A percentile compares a stretch with the other conserved stretches of the same genome.
These are phyloP conservation scores for Actias luna DNA, from an alignment of 2,888 invertebrate species.

Conservation along the genomic window DNA sequence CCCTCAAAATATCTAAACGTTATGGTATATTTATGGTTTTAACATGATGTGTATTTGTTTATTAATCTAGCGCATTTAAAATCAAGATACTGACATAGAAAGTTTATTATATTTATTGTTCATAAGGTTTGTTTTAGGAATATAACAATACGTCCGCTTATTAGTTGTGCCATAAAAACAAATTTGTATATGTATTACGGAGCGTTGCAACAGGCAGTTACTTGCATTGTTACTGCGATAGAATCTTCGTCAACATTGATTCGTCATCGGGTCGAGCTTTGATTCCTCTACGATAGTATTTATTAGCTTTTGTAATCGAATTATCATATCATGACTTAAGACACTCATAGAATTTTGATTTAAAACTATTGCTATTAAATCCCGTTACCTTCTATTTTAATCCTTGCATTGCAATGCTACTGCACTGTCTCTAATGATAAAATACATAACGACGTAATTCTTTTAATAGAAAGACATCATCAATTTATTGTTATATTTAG, in stretches of 20 bases:
- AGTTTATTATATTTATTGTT: background rate
- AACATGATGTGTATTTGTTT: too few relatives aligned
- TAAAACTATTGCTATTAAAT: too few relatives aligned
- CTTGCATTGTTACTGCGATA: slow-evolving; percentile 37
- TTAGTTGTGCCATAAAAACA: slow-evolving; percentile 23
- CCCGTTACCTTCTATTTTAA: too few relatives aligned
- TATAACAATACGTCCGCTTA: background rate
- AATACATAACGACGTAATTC: too few relatives aligned
- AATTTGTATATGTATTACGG: slow-evolving; percentile 46
- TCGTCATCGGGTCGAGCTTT: slow-evolving; percentile 38
- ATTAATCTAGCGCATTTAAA: too few relatives aligned
- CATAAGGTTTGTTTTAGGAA: background rate
- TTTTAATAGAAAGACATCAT: too few relatives aligned
- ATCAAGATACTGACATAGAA: too few relatives aligned
- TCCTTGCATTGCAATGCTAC: too few relatives aligned
- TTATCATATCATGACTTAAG: background rate
- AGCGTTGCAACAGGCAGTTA: slow-evolving; percentile 19
- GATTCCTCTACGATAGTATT: slow-evolving; percentile 8
- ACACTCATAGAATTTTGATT: background rate
- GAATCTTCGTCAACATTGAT: slow-evolving; percentile 33
- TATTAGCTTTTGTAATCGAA: background rate
- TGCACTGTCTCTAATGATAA: too few relatives aligned
- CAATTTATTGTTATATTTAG: too few relatives aligned
- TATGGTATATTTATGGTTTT: too few relatives aligned
- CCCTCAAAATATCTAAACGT: too few relatives aligned